Evolutionary conservation across 2,113 vertebrate genomes (phyloP).

Genomic region (Tragelaphus buxtoni): DNA sequence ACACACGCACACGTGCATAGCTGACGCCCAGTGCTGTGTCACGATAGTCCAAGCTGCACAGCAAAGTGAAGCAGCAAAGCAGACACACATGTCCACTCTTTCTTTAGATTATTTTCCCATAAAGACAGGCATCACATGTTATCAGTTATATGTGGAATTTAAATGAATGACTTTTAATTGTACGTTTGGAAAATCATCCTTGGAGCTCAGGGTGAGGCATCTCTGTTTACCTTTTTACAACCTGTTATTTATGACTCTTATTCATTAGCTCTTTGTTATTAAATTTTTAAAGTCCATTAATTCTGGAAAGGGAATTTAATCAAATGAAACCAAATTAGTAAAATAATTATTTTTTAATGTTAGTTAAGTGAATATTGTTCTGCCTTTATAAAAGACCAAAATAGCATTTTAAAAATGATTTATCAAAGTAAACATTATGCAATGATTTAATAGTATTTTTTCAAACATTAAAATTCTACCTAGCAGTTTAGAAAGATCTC

Average conservation of each 20-base stretch:
- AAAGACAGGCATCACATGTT: not conserved
- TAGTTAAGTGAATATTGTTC: not conserved
- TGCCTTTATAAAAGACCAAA: not conserved
- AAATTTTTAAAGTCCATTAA: constrained; percentile 28
- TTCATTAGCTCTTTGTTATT: not conserved
- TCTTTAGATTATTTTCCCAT: not conserved
- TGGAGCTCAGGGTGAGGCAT: not conserved
- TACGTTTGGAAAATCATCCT: not conserved
- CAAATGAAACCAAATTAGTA: constrained; percentile 2
- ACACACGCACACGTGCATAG: rapidly evolving
- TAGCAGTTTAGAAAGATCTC: not conserved
- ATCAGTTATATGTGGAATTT: not conserved
- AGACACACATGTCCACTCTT: rapidly evolving
- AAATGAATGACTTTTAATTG: not conserved
- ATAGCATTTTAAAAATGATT: not conserved
- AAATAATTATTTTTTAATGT: not conserved
- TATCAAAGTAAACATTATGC: not conserved
- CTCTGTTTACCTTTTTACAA: not conserved
- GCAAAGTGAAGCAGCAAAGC: rapidly evolving
- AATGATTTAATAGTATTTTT: not conserved
- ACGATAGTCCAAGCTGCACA: rapidly evolving
- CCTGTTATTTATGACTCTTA: not conserved
- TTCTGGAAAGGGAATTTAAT: constrained; percentile 2
- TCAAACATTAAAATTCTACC: not conserved
- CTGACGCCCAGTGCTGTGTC: rapidly evolving